These are phyloP conservation scores for Polyodon spathula DNA, from an alignment of 2,113 vertebrate species.

Conservation along the genomic window DNA sequence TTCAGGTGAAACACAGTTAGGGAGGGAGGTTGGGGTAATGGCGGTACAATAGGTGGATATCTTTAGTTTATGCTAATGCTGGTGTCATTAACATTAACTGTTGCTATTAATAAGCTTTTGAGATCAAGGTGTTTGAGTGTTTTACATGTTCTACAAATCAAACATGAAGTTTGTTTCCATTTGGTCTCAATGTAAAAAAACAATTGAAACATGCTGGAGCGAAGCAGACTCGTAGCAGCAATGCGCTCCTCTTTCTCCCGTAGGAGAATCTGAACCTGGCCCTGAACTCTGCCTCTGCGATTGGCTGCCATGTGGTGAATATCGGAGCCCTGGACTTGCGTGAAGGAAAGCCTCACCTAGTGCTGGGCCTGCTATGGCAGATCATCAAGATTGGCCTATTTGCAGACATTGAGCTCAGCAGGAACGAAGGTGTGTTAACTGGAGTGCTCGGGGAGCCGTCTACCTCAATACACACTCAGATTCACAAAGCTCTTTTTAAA, in stretches of 20 bases:
- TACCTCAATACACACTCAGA: too few relatives aligned
- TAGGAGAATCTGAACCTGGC: constrained; percentile 97
- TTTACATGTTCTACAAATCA: too few relatives aligned
- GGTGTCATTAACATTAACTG: background rate
- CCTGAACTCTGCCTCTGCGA: constrained; percentile 90
- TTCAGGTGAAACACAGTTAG: constrained; percentile 58
- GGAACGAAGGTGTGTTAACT: constrained; percentile 75
- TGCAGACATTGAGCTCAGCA: constrained; percentile 85
- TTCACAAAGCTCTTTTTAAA: too few relatives aligned
- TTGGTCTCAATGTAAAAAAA: too few relatives aligned
- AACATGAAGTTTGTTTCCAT: too few relatives aligned
- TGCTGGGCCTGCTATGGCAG: constrained; percentile 92
- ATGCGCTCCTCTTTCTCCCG: background rate
- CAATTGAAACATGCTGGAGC: too few relatives aligned
- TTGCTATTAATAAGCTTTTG: background rate
- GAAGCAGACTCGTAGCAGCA: too few relatives aligned
- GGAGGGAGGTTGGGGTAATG: background rate
- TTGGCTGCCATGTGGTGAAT: constrained; percentile 96
- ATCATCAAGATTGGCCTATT: constrained; percentile 96
- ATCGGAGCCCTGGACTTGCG: constrained; percentile 88
- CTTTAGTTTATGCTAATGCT: background rate
- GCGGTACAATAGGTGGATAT: background rate
- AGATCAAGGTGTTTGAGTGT: too few relatives aligned
- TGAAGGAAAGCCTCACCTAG: constrained; percentile 92
- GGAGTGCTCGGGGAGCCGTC: too few relatives aligned